These are phyloP conservation scores for Leptoteleia sp. DNA, from an alignment of 1,140 invertebrate genomes.

Conservation along the genomic window DNA sequence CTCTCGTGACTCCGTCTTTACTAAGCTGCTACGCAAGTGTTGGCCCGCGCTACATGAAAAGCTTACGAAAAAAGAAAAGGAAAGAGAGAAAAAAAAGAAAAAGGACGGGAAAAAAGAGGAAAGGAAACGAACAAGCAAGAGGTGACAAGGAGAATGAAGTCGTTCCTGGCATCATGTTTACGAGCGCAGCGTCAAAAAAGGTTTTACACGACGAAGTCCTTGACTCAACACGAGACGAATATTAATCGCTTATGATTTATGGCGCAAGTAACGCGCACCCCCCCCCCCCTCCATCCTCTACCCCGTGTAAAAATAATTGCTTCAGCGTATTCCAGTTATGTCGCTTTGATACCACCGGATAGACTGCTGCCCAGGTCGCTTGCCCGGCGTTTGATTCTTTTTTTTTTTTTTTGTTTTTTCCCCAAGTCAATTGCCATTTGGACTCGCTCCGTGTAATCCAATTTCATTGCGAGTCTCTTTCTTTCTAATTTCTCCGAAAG, in stretches of 20 bases:
- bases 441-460: conserved; percentile 43
- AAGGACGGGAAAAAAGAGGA: no score
- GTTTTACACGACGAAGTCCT: conserved; percentile 69
- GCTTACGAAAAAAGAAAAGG: conserved; percentile 63
- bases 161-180: conserved; percentile 67
- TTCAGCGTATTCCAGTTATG: conserved; percentile 10
- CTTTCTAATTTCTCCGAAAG: conserved; percentile 71
- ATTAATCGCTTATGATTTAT: conserved; percentile 70
- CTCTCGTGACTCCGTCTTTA: conserved; percentile 42
- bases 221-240: conserved; percentile 68
- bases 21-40: conserved; percentile 67
- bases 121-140: conserved; percentile 55
- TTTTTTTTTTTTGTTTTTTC: no score
- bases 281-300: no score
- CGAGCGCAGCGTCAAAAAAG: conserved; percentile 59
- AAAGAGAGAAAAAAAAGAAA: conserved; percentile 57
- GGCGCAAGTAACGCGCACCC: conserved; percentile 17
- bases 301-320: conserved; percentile 34
- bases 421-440: conserved; percentile 46
- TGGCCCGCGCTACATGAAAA: conserved; percentile 67
- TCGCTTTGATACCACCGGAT: not conserved
- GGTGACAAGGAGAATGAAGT: conserved; percentile 67
- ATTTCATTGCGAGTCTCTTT: conserved; percentile 58
- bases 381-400: conserved; percentile 51
- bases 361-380: no score